Evolutionary conservation across 2,113 vertebrate genomes (phyloP).

Genomic region (Mirounga angustirostris): DNA sequence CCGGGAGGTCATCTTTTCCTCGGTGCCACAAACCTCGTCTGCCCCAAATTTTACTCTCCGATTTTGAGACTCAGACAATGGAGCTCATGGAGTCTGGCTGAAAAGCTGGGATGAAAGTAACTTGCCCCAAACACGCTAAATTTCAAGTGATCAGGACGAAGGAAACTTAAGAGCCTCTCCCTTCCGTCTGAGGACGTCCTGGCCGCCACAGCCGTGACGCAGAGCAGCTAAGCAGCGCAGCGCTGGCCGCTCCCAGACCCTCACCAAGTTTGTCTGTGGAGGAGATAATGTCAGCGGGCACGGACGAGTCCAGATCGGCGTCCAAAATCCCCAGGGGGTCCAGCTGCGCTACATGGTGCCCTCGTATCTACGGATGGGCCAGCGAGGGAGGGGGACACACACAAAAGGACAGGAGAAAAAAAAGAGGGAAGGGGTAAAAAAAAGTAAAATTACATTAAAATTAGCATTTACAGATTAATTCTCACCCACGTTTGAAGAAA

Average conservation of each 20-base stretch:
- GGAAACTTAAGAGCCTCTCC: slow-evolving; percentile 89
- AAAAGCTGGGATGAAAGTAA: slow-evolving; percentile 32
- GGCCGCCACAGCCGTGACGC: slow-evolving; percentile 82
- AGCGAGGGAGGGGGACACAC: slow-evolving; percentile 75
- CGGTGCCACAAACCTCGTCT: slow-evolving; percentile 9
- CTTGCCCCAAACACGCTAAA: slow-evolving; percentile 26
- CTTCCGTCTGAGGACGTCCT: slow-evolving; percentile 76
- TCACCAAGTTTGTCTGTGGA: slow-evolving; percentile 99
- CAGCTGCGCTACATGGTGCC: slow-evolving; percentile 99
- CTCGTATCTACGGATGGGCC: slow-evolving; percentile 95
- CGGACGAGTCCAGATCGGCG: slow-evolving; percentile 98
- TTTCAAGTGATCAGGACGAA: slow-evolving; percentile 87
- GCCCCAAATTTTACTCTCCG: slow-evolving; percentile 34
- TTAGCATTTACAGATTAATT: slow-evolving; percentile 87
- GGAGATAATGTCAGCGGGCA: slow-evolving; percentile 98
- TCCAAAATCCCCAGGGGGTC: slow-evolving; percentile 99
- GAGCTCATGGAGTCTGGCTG: slow-evolving; percentile 20
- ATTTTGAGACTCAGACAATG: slow-evolving; percentile 57
- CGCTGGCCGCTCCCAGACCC: slow-evolving; percentile 88
- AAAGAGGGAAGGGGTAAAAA: slow-evolving; percentile 89
- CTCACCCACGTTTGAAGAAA: slow-evolving; percentile 96
- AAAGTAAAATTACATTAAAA: slow-evolving; percentile 89
- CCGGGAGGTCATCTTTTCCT: neutral
- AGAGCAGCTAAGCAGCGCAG: slow-evolving; percentile 89
- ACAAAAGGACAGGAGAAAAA: slow-evolving; percentile 84